Evolutionary conservation across 2,797 vertebrate species (phyloP), one percentile per base, ranked within the genome.

Genomic region (Arremon brunneinucha): DNA sequence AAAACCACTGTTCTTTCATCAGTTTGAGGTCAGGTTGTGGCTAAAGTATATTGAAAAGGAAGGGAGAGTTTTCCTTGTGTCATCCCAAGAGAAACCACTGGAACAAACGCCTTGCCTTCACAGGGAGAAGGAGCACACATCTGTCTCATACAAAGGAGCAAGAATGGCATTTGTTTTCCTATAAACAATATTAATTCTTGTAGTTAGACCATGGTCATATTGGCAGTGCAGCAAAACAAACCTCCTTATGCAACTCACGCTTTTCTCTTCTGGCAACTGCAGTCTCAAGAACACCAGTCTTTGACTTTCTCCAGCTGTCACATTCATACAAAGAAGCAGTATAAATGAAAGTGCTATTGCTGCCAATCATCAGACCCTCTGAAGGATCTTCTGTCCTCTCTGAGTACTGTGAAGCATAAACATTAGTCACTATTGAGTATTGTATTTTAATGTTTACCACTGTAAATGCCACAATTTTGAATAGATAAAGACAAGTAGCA

Each of bases 331-430:
- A 90, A 91, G 90, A 81, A 90, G 63, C 63, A 95, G 65, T 96
- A 91, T 94, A 94, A 91, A 83, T 64, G 46, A 30, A 83, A 94
- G n/a, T 1, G 2, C 88, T 92, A 81, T 81, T 78, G 43, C 72
- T 87, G 80, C 44, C 74, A 83, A 26, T 90, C 85, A 90, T 83
- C 71, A 85, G 49, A 88, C 21, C 11, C 39, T 95, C 90, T 94
- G 81, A 96, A 95, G 76, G 79, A 95, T 57, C 87, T 83, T 96
- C 90, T 96, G 88, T 95, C 71, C 32, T 82, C 53, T 78, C 47
- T 72, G 64, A 94, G 68, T 88, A 43, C 46, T 27, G 4, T 35
- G 52, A 49, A 17, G 9, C 47, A 74, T 34, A 83, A 91, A 91
- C 77, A 79, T 57, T 64, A 56, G 34, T 90, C 20, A 76, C 89